A percentile compares a stretch with the other conserved stretches of the same genome.
These are phyloP conservation scores for Xenopus borealis DNA, from an alignment of 2,113 vertebrate species.

Conservation along the genomic window DNA sequence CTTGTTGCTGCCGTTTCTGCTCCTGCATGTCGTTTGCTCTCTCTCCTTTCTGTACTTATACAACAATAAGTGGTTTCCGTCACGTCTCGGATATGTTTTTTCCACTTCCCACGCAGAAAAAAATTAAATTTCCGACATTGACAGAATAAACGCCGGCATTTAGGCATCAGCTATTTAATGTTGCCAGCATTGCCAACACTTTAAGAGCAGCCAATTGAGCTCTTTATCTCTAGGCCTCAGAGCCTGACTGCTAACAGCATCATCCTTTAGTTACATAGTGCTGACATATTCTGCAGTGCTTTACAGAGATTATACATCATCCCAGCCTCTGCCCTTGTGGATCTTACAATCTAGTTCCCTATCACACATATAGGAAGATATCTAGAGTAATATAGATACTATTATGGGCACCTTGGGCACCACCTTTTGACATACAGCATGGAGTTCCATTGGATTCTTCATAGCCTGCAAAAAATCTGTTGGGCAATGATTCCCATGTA, in stretches of 20 bases:
- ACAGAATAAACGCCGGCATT: conserved; percentile 14
- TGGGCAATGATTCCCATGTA: too few species aligned
- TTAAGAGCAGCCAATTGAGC: neutral
- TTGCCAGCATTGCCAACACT: conserved; percentile 6
- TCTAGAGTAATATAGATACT: neutral
- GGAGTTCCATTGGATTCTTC: too few species aligned
- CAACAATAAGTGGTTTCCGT: conserved; percentile 4
- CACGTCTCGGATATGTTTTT: neutral
- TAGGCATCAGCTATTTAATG: conserved; percentile 1
- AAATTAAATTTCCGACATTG: conserved; percentile 2
- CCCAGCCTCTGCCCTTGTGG: too few species aligned
- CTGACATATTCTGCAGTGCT: neutral
- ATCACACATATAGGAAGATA: too few species aligned
- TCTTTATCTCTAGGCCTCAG: neutral
- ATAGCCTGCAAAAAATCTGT: too few species aligned
- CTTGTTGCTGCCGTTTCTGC: neutral
- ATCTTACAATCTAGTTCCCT: too few species aligned
- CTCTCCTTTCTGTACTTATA: neutral
- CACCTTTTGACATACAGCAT: too few species aligned
- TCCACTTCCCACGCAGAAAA: conserved; percentile 17
- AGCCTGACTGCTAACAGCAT: neutral
- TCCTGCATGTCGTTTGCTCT: neutral
- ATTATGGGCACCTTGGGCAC: too few species aligned
- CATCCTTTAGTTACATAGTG: neutral
- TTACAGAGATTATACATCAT: too few species aligned